Base-by-base conservation (phyloP, 2,113 vertebrate species). In the Myiopsitta monachus region DNA sequence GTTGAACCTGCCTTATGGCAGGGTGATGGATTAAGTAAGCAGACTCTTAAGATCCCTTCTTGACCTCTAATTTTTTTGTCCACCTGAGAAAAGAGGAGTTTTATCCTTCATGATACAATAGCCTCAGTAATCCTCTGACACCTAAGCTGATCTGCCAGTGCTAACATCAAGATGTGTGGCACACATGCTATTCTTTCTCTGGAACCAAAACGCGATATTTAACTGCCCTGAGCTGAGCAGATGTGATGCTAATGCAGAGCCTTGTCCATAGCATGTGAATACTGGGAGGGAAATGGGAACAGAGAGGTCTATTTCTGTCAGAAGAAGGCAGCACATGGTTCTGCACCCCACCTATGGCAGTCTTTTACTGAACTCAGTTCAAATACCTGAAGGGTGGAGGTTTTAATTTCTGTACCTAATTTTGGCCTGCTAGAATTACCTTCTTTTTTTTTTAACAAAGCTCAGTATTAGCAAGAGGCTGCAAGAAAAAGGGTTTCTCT, bases 391-490 rank as follows among this genome's bases (percentile, higher is more conserved):
- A 61, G 11, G 66, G 46, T 82, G 67, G 67, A 76, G 63, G 67
- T 90, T 91, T 92, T 46, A 80, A 67, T 87, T 88, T 93, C 46
- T 1, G 2, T 31, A 51, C 38, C n/a, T 57, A 67, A 52, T 46
- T 73, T 89, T 84, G 90, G 6, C 22, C 61, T 81, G 36, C n/a
- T 76, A 80, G 41, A 47, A 39, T 84, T 84, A 23, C 15, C 36
- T 77, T 84, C 41, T 30, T 91, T 88, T 92, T 79, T 79, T 63
- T 94, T 89, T 77, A 63, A 63, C 49, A 52, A 95, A 91, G 43
- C 67, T 57, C 54, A 54, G 49, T 33, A 57, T 19, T 51, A 79
- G 41, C 39, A 76, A 55, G 78, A 77, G 14, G 61, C 83, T 88
- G 61, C 27, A 82, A 51, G 77, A 82, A 91, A 90, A 78, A 78